These are phyloP conservation scores for Isurus oxyrinchus DNA, from an alignment of 2,113 vertebrate genomes.

Conservation along the genomic window DNA sequence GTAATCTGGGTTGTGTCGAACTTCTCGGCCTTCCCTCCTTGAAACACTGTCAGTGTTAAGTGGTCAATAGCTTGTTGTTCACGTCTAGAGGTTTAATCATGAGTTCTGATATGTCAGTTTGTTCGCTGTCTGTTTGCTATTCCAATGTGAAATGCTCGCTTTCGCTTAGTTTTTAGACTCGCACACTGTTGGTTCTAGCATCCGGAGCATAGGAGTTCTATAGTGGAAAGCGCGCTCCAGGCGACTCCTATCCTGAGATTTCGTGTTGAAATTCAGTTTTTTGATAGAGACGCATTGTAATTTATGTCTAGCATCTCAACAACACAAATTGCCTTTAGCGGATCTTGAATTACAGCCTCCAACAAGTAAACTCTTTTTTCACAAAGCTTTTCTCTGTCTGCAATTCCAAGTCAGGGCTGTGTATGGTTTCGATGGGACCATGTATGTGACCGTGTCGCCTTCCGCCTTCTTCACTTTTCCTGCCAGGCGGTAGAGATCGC, in stretches of 20 bases:
- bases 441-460: too few species aligned
- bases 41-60: background rate
- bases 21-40: background rate
- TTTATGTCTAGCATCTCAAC: constrained; percentile 69
- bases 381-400: constrained; percentile 30
- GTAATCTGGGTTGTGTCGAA: background rate
- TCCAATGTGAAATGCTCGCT: constrained; percentile 81
- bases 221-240: constrained; percentile 65
- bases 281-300: constrained; percentile 73
- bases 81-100: constrained; percentile 78
- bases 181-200: constrained; percentile 75
- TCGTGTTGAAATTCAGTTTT: constrained; percentile 26
- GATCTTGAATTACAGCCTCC: constrained; percentile 39
- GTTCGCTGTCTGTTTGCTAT: constrained; percentile 63
- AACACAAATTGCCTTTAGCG: constrained; percentile 36
- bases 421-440: too few species aligned
- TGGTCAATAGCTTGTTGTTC: constrained; percentile 64
- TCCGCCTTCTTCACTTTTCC: too few species aligned
- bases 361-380: constrained; percentile 39
- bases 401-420: background rate
- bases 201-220: constrained; percentile 83
- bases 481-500: too few species aligned
- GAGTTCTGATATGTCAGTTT: constrained; percentile 56
- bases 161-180: constrained; percentile 78
- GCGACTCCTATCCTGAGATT: too few species aligned